These are phyloP conservation scores for Sarcophilus harrisii DNA, from an alignment of 2,797 vertebrate species.

Conservation along the genomic window DNA sequence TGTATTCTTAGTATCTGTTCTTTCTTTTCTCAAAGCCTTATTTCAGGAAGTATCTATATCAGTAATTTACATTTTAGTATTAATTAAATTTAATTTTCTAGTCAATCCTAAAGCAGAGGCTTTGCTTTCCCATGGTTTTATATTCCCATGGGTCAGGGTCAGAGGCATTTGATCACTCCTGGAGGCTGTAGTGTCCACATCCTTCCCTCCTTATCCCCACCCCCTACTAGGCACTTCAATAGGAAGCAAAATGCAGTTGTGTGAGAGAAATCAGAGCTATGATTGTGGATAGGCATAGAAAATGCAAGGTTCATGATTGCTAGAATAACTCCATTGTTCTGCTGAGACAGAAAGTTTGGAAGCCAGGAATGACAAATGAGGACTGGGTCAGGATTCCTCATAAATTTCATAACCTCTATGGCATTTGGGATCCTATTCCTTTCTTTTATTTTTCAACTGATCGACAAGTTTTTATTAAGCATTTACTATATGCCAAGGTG, in stretches of 20 bases:
- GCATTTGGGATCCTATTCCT: not conserved
- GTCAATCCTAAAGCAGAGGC: not conserved
- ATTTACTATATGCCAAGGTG: not conserved
- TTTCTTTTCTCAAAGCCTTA: not conserved
- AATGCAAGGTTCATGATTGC: not conserved
- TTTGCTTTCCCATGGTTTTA: constrained; percentile 4
- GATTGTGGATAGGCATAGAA: not conserved
- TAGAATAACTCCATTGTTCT: not conserved
- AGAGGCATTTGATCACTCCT: not conserved
- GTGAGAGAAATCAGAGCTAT: not conserved
- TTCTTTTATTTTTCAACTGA: not conserved
- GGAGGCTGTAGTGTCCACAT: not conserved
- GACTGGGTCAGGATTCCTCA: not conserved
- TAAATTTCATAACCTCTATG: not conserved
- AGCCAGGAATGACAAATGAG: not conserved
- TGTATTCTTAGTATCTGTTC: not conserved
- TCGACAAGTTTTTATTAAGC: not conserved
- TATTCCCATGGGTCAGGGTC: not conserved
- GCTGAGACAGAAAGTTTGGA: not conserved
- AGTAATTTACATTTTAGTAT: constrained; percentile 6
- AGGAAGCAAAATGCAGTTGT: not conserved
- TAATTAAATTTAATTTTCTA: not conserved
- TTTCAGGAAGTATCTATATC: not conserved
- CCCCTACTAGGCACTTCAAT: not conserved
- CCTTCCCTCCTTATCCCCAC: not conserved